Percentiles rank a stretch among this genome's conserved stretches.
phyloP scores from a whole-genome alignment of 2,888 invertebrate genomes.

The Stegana nigrithorax region DNA sequence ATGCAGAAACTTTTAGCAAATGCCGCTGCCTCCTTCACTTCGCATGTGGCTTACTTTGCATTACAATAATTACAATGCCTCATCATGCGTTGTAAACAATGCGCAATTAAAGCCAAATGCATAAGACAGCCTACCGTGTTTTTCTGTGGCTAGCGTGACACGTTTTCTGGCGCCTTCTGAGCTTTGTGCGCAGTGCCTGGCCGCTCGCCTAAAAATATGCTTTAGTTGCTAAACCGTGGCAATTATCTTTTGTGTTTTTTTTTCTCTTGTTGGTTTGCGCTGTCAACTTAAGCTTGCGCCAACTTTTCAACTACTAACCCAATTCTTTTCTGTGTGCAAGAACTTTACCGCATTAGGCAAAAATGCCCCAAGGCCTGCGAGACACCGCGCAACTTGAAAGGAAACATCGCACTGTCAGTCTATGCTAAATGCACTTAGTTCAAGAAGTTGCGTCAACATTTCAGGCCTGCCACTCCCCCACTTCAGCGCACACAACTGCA shows the following conservation, averaged over 20 bases:
- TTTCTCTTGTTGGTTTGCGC: no score
- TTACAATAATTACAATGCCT: no score
- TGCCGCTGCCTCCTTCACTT: no score
- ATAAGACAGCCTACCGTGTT: background rate
- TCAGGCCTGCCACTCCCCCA: background rate
- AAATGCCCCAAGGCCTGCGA: no score
- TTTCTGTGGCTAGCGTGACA: background rate
- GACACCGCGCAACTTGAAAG: no score
- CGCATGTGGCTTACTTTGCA: no score
- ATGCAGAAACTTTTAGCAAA: no score
- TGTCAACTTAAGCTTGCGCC: conserved; percentile 9
- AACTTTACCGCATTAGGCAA: no score
- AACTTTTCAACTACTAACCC: conserved; percentile 18
- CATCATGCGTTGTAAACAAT: no score
- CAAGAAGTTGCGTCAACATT: background rate
- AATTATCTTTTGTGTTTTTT: no score
- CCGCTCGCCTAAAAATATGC: conserved; percentile 17
- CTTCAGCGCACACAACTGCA: background rate
- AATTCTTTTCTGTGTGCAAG: background rate
- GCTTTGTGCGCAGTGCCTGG: background rate
- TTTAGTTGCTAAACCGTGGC: background rate
- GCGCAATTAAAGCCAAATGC: background rate
- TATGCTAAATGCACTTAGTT: conserved; percentile 4
- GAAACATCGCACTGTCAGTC: background rate
- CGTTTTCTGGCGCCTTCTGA: background rate